Conservation (phyloP, 2,797 vertebrate species). For the Rousettus madagascariensis region DNA sequence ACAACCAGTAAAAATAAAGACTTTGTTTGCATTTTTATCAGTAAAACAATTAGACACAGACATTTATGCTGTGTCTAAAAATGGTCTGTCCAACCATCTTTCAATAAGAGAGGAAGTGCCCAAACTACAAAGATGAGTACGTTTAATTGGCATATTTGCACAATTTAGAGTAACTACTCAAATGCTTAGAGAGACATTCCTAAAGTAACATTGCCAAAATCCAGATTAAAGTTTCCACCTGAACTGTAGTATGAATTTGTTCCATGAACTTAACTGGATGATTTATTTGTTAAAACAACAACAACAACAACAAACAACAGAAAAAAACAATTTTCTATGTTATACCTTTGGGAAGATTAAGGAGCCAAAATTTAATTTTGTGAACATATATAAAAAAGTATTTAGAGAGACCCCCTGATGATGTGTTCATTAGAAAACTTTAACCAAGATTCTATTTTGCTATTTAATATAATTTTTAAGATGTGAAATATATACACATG, state of each 20-base stretch:
- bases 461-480: constrained; percentile 10
- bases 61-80: background rate
- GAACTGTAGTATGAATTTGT: constrained; percentile 34
- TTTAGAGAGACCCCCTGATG: constrained; percentile 28
- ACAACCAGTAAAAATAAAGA: constrained; percentile 57
- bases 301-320: background rate
- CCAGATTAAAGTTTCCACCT: constrained; percentile 64
- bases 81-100: constrained; percentile 45
- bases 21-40: constrained; percentile 67
- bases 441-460: background rate
- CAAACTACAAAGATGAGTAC: constrained; percentile 74
- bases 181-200: constrained; percentile 66
- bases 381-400: constrained; percentile 20
- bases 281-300: constrained; percentile 48
- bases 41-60: constrained; percentile 27
- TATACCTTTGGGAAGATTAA: constrained; percentile 3
- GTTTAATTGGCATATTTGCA: constrained; percentile 72
- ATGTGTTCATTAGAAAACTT: background rate
- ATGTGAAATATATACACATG: background rate
- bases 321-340: background rate
- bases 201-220: constrained; percentile 76
- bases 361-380: background rate
- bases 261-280: background rate
- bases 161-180: constrained; percentile 75
- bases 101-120: constrained; percentile 58